Evolutionary conservation across 1,140 invertebrate genomes (phyloP).

Genomic region (Mamestra configurata): DNA sequence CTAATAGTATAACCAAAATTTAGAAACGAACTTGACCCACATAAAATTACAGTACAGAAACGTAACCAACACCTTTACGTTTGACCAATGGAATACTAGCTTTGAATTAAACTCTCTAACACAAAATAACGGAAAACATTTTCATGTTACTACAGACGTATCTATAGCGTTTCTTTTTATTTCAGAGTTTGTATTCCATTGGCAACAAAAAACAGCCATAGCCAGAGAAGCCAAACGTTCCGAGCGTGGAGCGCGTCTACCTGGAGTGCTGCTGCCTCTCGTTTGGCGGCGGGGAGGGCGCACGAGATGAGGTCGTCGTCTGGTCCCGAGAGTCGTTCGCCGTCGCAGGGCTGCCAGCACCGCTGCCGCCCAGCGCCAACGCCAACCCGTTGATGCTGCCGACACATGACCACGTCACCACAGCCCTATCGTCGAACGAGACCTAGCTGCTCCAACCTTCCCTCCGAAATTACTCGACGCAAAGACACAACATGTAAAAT

Average conservation of each 20-base stretch:
- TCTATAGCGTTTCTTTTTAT: not conserved
- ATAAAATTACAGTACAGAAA: conserved; percentile 55
- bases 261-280: conserved; percentile 83
- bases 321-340: conserved; percentile 73
- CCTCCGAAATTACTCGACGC: conserved; percentile 40
- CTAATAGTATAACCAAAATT: conserved; percentile 57
- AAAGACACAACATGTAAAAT: conserved; percentile 35
- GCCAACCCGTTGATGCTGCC: conserved; percentile 88
- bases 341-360: conserved; percentile 76
- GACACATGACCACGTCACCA: conserved; percentile 86
- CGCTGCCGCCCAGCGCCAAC: conserved; percentile 86
- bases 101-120: conserved; percentile 26
- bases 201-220: conserved; percentile 72
- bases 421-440: conserved; percentile 76
- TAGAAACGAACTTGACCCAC: conserved; percentile 52
- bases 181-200: conserved; percentile 66
- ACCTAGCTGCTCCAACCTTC: conserved; percentile 81
- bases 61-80: conserved; percentile 61
- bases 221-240: conserved; percentile 81
- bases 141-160: not conserved
- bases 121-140: not conserved
- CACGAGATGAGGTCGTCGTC: conserved; percentile 77
- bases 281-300: conserved; percentile 78
- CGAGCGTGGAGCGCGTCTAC: conserved; percentile 84
- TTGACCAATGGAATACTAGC: conserved; percentile 48